phyloP scores from a whole-genome alignment of 1,140 invertebrate genomes.

The Pinna nobilis region DNA sequence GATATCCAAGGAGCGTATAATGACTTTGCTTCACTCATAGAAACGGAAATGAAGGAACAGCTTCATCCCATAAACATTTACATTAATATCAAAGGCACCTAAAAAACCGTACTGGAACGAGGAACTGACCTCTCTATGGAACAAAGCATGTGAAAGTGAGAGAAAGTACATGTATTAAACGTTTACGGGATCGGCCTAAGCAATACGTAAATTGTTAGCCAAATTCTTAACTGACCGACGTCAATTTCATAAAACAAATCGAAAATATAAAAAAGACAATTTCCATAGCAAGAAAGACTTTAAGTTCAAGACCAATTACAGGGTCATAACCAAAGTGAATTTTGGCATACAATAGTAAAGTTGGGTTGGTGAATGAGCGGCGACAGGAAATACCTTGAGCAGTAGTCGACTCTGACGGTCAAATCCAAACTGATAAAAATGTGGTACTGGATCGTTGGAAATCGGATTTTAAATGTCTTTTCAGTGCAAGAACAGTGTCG shows the following conservation, averaged over 20 bases:
- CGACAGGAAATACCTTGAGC: neutral
- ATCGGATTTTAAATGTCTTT: conserved; percentile 8
- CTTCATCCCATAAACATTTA: neutral
- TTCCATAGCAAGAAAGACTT: neutral
- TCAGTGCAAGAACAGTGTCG: no score
- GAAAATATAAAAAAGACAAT: conserved; percentile 26
- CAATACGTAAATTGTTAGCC: conserved; percentile 12
- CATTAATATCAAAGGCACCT: neutral
- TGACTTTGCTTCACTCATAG: conserved; percentile 3
- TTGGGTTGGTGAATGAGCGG: conserved; percentile 12
- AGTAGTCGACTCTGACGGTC: no score
- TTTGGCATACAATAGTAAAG: conserved; percentile 18
- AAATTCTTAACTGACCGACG: conserved; percentile 5
- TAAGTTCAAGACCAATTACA: neutral
- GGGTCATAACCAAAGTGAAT: neutral
- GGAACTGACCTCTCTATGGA: neutral
- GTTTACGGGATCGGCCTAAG: neutral
- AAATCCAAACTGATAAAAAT: no score
- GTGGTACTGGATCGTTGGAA: no score
- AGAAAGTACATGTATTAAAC: conserved; percentile 6
- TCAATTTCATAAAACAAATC: conserved; percentile 11
- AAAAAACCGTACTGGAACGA: conserved; percentile 24
- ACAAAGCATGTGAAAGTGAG: conserved; percentile 6
- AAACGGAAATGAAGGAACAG: conserved; percentile 26
- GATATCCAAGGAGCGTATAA: conserved; percentile 29